Conservation (phyloP, 2,113 vertebrate species). For the Clinocottus analis region DNA sequence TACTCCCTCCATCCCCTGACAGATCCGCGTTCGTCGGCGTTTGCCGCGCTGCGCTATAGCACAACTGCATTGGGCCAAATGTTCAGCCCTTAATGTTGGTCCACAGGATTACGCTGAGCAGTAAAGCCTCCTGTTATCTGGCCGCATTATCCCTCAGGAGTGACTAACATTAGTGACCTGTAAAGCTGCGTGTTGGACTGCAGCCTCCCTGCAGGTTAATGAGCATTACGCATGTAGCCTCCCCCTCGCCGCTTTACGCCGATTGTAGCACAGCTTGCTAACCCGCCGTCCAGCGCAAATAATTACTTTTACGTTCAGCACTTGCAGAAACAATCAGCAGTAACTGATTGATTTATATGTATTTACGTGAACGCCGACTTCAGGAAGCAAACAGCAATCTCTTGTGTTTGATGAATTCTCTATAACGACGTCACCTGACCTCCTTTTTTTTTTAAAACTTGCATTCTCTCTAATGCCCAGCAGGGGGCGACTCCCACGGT, state of each 20-base stretch:
- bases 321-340: not conserved
- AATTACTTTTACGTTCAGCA: not conserved
- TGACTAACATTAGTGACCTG: slow-evolving; percentile 62
- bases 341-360: not conserved
- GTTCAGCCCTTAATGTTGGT: slow-evolving; percentile 57
- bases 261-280: not conserved
- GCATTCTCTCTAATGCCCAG: not conserved
- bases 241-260: not conserved
- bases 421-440: not conserved
- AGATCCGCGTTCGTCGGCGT: no score
- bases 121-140: slow-evolving; percentile 66
- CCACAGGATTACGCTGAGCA: slow-evolving; percentile 62
- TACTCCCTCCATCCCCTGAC: no score
- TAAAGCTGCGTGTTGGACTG: slow-evolving; percentile 50
- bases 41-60: slow-evolving; percentile 6
- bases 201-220: slow-evolving; percentile 46
- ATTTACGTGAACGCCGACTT: not conserved
- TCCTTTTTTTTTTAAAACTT: not conserved
- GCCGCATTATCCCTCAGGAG: slow-evolving; percentile 55
- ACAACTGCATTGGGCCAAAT: slow-evolving; percentile 38
- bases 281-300: not conserved
- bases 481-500: not conserved
- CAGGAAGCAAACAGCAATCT: not conserved
- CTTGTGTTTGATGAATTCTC: not conserved
- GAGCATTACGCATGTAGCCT: not conserved